A percentile compares a stretch with the other conserved stretches of the same genome.
phyloP scores from a whole-genome alignment of 2,888 invertebrate genomes.

The Drosophila sordidapex region DNA sequence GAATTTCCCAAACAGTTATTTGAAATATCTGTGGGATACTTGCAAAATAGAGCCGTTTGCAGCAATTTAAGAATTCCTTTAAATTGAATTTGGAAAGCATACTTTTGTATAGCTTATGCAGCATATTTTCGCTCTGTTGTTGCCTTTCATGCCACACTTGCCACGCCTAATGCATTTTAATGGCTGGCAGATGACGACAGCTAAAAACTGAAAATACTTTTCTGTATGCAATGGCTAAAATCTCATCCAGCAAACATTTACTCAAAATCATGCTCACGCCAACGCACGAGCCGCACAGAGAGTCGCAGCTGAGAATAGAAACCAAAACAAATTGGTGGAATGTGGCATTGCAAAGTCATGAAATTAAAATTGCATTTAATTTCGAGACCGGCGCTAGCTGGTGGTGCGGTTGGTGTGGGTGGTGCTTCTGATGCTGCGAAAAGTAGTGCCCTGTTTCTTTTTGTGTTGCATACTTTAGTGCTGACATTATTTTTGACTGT shows the following conservation, averaged over 20 bases:
- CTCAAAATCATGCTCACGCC: slow-evolving; percentile 7
- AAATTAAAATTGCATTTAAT: slow-evolving; percentile 76
- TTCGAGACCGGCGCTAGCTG: slow-evolving; percentile 16
- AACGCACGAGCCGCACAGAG: slow-evolving; percentile 7
- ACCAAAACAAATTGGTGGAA: slow-evolving; percentile 63
- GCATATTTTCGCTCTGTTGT: slow-evolving; percentile 1
- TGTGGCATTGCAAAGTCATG: slow-evolving; percentile 53
- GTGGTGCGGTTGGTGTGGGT: not conserved
- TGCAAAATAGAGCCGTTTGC: not conserved
- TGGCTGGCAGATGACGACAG: slow-evolving; percentile 51
- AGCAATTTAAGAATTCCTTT: not conserved
- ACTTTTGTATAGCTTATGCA: not conserved
- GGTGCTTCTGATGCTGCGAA: slow-evolving; percentile 1
- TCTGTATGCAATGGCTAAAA: slow-evolving; percentile 32
- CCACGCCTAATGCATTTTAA: slow-evolving; percentile 74
- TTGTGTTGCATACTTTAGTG: slow-evolving; percentile 61
- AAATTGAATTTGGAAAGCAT: not conserved
- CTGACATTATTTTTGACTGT: slow-evolving; percentile 55
- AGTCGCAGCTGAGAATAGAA: slow-evolving; percentile 32
- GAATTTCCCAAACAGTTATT: not conserved
- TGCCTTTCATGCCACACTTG: slow-evolving; percentile 42
- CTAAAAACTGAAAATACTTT: slow-evolving; percentile 46
- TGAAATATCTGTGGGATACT: not conserved
- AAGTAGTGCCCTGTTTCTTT: not conserved
- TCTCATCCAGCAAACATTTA: slow-evolving; percentile 30